A percentile compares a stretch with the other conserved stretches of the same genome.
These are phyloP conservation scores for Phasianus colchicus DNA, from an alignment of 2,113 vertebrate species.

Conservation along the genomic window DNA sequence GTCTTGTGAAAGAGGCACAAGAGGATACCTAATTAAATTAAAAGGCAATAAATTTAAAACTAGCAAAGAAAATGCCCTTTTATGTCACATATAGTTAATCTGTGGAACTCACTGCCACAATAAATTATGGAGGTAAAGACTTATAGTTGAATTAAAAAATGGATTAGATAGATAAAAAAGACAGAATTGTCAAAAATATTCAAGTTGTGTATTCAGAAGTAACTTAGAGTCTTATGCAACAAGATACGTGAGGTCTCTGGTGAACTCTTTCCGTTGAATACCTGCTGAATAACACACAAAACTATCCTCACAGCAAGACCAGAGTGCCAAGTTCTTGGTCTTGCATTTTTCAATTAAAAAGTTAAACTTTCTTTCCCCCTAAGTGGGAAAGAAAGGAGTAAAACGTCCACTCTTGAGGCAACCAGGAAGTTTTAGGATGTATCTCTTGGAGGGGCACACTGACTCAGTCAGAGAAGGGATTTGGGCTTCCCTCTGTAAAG, in stretches of 20 bases:
- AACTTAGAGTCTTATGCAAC: background rate
- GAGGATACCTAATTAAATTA: conserved; percentile 59
- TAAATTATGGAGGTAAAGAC: conserved; percentile 37
- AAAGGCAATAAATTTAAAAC: conserved; percentile 65
- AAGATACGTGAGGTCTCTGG: background rate
- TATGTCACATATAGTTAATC: conserved; percentile 64
- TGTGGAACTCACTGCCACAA: background rate
- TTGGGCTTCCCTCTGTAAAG: background rate
- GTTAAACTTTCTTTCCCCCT: background rate
- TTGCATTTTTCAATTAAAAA: background rate
- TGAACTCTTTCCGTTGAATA: fast-evolving
- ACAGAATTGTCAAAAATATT: conserved; percentile 26
- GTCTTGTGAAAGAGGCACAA: conserved; percentile 52
- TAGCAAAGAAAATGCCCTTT: conserved; percentile 51
- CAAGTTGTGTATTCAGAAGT: background rate
- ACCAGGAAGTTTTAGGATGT: background rate
- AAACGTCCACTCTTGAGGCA: background rate
- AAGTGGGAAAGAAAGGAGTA: background rate
- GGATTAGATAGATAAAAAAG: conserved; percentile 25
- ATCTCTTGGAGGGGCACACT: background rate
- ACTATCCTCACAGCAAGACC: background rate
- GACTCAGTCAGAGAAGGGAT: background rate
- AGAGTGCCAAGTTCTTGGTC: background rate
- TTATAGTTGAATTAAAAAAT: conserved; percentile 30
- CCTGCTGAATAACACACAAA: background rate